phyloP scores from a whole-genome alignment of 1,140 invertebrate genomes.

The Saccostrea cuccullata region DNA sequence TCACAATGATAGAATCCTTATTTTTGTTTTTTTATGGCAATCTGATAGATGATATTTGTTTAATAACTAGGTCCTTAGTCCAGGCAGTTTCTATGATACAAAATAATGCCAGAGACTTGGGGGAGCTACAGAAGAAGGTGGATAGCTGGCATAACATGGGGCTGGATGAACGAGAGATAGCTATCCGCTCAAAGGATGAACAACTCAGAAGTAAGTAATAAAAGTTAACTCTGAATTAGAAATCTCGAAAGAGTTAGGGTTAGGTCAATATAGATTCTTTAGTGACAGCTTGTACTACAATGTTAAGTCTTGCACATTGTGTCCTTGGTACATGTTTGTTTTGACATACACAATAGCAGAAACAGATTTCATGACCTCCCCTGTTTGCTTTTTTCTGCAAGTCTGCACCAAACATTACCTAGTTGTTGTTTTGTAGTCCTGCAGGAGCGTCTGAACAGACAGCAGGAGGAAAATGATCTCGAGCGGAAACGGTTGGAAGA shows the following conservation, averaged over 20 bases:
- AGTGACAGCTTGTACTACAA: too few species aligned
- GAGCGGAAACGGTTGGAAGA: conserved; percentile 74
- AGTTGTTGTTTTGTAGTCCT: conserved; percentile 63
- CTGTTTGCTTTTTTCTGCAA: too few species aligned
- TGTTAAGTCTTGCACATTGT: too few species aligned
- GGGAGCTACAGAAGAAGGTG: conserved; percentile 71
- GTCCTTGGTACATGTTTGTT: too few species aligned
- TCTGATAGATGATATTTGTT: neutral
- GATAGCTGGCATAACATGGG: conserved; percentile 70
- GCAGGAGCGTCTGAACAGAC: conserved; percentile 73
- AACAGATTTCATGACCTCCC: too few species aligned
- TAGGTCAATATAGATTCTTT: neutral
- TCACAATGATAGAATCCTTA: too few species aligned
- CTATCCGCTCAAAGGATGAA: conserved; percentile 73
- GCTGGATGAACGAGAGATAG: conserved; percentile 75
- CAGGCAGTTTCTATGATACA: conserved; percentile 74
- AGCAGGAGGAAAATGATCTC: conserved; percentile 75
- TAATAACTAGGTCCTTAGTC: conserved; percentile 64
- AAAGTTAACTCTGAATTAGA: neutral
- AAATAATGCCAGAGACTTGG: conserved; percentile 72
- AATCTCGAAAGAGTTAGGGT: neutral
- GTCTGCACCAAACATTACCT: neutral
- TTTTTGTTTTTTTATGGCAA: too few species aligned
- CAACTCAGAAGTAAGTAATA: conserved; percentile 72
- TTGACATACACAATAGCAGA: too few species aligned